Conservation (phyloP, 53 echinoderm and acorn worm genomes). For the Hippasteria phrygiana region DNA sequence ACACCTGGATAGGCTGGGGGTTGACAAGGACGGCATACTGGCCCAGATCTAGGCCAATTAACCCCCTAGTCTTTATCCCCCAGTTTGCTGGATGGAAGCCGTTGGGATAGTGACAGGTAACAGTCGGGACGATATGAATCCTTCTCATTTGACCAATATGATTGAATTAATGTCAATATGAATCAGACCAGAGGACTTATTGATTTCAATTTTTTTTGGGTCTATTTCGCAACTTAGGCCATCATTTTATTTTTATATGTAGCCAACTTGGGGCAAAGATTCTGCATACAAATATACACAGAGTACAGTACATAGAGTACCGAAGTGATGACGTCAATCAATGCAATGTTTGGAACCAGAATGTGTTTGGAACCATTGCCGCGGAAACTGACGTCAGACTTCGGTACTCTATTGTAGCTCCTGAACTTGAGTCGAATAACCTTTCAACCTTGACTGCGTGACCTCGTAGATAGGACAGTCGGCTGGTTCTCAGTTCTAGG, state of each 20-base stretch:
- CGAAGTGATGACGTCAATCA: no score
- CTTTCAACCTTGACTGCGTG: no score
- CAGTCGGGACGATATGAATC: conserved; percentile 21
- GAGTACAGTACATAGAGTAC: no score
- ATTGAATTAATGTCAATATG: background rate
- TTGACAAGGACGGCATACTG: conserved; percentile 60
- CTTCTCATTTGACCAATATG: conserved; percentile 8
- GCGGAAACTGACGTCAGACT: no score
- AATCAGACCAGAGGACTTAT: background rate
- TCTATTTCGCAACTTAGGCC: background rate
- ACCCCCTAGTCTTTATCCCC: conserved; percentile 39
- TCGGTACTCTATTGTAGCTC: no score
- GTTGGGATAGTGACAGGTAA: conserved; percentile 46
- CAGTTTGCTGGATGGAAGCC: conserved; percentile 27
- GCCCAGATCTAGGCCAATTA: conserved; percentile 69
- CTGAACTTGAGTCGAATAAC: no score
- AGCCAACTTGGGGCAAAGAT: no score
- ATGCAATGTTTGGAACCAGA: no score
- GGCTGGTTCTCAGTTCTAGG: no score
- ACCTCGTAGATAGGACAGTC: no score
- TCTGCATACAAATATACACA: no score
- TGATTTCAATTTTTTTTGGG: background rate
- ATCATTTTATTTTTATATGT: background rate
- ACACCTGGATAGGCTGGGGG: conserved; percentile 75
- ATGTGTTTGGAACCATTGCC: no score